These are phyloP conservation scores for Synergus itoensis DNA, from an alignment of 2,888 invertebrate genomes.

Conservation along the genomic window DNA sequence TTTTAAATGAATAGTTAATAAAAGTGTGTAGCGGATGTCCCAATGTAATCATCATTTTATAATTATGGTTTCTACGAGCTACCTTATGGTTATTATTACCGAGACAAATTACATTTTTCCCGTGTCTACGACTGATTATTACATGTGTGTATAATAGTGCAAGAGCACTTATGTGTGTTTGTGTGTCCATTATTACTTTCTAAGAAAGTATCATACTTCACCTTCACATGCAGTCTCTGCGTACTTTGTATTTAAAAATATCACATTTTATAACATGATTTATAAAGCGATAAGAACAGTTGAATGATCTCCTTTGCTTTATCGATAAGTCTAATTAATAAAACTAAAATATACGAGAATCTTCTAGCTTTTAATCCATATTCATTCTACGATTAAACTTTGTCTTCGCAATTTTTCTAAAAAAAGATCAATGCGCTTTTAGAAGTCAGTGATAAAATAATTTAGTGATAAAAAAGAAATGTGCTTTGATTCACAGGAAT, in stretches of 20 bases:
- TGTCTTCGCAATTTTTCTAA: neutral
- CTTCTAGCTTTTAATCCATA: neutral
- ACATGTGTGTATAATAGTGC: slow-evolving; percentile 9
- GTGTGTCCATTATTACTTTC: slow-evolving; percentile 23
- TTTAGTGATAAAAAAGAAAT: neutral
- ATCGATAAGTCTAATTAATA: slow-evolving; percentile 11
- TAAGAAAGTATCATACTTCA: slow-evolving; percentile 33
- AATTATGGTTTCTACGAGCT: neutral
- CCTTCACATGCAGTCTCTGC: neutral
- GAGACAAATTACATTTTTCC: neutral
- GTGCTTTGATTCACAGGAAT: neutral
- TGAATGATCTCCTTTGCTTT: slow-evolving; percentile 35
- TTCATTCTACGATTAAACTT: neutral
- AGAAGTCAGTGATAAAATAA: slow-evolving; percentile 18
- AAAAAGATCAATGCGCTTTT: neutral
- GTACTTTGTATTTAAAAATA: neutral
- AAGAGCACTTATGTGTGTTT: slow-evolving; percentile 11
- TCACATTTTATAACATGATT: slow-evolving; percentile 10
- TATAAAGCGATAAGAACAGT: slow-evolving; percentile 26
- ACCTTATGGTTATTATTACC: neutral
- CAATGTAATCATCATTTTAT: neutral
- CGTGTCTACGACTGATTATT: slow-evolving; percentile 4
- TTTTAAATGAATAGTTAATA: neutral
- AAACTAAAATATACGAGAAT: slow-evolving; percentile 18
- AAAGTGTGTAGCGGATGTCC: neutral